Evolutionary conservation across 2,797 vertebrate species (phyloP).

Genomic region (Eulemur rubriventer): DNA sequence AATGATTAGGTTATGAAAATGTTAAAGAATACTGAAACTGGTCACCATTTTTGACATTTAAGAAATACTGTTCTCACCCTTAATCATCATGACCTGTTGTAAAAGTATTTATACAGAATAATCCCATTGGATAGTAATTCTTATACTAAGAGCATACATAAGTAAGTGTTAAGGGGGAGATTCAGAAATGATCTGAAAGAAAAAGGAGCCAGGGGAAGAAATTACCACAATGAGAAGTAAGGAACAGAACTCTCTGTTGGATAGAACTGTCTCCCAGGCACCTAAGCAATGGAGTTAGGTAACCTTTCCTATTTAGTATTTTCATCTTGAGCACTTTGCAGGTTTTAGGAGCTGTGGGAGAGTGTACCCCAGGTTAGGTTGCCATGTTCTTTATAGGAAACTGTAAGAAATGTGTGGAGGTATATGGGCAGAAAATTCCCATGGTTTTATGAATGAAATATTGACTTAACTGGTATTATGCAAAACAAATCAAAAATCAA

Average conservation of each 20-base stretch:
- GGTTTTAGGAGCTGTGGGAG: background rate
- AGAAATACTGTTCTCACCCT: slow-evolving; percentile 80
- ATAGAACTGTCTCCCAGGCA: background rate
- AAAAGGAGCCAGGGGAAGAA: slow-evolving; percentile 78
- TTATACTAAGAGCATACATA: slow-evolving; percentile 80
- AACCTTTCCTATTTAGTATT: background rate
- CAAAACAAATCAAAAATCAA: slow-evolving; percentile 26
- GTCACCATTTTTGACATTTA: slow-evolving; percentile 83
- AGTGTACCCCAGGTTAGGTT: background rate
- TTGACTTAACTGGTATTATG: slow-evolving; percentile 73
- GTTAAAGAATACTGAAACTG: slow-evolving; percentile 85
- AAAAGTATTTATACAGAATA: slow-evolving; percentile 84
- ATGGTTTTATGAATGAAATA: slow-evolving; percentile 69
- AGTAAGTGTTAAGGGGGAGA: slow-evolving; percentile 79
- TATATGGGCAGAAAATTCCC: slow-evolving; percentile 59
- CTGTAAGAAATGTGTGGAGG: background rate
- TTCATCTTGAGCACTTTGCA: background rate
- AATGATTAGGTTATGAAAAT: slow-evolving; percentile 83
- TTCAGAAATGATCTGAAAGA: slow-evolving; percentile 77
- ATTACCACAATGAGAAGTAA: slow-evolving; percentile 78
- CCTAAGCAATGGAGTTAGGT: background rate
- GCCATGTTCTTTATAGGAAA: background rate
- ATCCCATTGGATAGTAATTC: slow-evolving; percentile 82
- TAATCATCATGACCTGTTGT: slow-evolving; percentile 82
- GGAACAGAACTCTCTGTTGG: slow-evolving; percentile 77